Base-by-base conservation (phyloP, 2,888 invertebrate genomes). In the Sesamia inferens region DNA sequence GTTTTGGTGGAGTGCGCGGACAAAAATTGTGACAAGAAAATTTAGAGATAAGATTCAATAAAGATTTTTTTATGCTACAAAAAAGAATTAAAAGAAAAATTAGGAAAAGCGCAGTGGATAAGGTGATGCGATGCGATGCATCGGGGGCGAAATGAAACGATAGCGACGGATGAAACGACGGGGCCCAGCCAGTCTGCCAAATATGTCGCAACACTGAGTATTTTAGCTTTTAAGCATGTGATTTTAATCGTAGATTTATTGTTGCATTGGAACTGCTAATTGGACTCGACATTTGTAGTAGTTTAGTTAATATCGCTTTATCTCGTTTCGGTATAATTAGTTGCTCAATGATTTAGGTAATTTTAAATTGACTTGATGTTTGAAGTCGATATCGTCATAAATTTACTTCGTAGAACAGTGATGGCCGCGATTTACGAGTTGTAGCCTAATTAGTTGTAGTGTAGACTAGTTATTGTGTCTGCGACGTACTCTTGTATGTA, bases 241-340 rank as follows among this genome's bases (percentile, higher is more conserved):
- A 82, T 83, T 71, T 81, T 83, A 69, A 78, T 83, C 74, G 59
- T 22, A 39, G 68, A 81, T 81, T 84, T 81, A 81, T 71, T 84
- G 44, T 55, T 68, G 39, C 7, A 61, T 39, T 68, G 10, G 39
- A 16, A 57, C 31, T 44, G 31, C 55, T 81, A 82, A 81, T 81
- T 82, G 79, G 81, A 54, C 11, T 59, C 19, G 39, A 68, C 62
- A 65, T 66, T 69, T 48, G 51, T 57, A 42, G 31, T 61, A 8
- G 54, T 66, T 65, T 78, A 62, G 11, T 39, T 54, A 62, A 48
- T 78, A 65, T 71, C 51, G 58, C 48, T 70, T 74, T 74, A 66
- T 66, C 51, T 57, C 2, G 31, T n/a, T 55, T 58, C 5, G n/a
- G 68, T 71, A 58, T 79, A 67, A 71, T 69, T 78, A 71, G 61